Evolutionary conservation across 2,797 vertebrate species (phyloP), one percentile per base, ranked within the genome.

Genomic region (Ctenopoma multispine): DNA sequence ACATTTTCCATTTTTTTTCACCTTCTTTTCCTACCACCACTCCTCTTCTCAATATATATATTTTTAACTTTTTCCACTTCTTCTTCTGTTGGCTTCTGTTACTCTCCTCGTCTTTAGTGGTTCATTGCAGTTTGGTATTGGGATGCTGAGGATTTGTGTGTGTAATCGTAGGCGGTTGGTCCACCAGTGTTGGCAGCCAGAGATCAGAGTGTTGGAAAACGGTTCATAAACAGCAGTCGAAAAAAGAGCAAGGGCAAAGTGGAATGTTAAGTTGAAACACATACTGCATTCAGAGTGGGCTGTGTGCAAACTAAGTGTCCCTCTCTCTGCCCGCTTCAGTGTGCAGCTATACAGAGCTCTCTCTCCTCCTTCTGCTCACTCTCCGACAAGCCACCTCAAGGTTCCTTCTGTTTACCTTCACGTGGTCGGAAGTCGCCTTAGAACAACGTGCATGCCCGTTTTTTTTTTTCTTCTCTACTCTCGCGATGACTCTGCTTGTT

Each of bases 251-350:
- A 81, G 81, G 85, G 84, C 88, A 86, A 91, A 89, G 90, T 75
- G 88, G 91, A 94, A 93, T 91, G 90, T 92, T 92, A 90, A 93
- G 89, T 92, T 93, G 81, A 89, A 93, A 94, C 92, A 94, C 90
- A 92, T 91, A 90, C 84, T 87, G 88, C 83, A 91, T 90, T 92
- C 79, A 93, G 86, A 91, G 82, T 50, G 67, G 72, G 77, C 67
- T 50, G 81, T 9, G 64, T 50, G 55, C 65, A 24, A 61, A 64
- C 74, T 75, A 69, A 75, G 79, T 76, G 43, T n/a, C 18, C 15
- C 47, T 20, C 75, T 20, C 75, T 20, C 44, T 14, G 64, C 14
- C 24, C 6, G 63, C 72, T 58, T 67, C 31, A 47, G 44, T n/a
- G 29, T 65, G 66, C 54, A 47, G 38, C 70, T 29, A 23, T 23